These are phyloP conservation scores for Crambe crambe DNA, from an alignment of 37 sponge, comb jelly and placozoan species.

Conservation along the genomic window DNA sequence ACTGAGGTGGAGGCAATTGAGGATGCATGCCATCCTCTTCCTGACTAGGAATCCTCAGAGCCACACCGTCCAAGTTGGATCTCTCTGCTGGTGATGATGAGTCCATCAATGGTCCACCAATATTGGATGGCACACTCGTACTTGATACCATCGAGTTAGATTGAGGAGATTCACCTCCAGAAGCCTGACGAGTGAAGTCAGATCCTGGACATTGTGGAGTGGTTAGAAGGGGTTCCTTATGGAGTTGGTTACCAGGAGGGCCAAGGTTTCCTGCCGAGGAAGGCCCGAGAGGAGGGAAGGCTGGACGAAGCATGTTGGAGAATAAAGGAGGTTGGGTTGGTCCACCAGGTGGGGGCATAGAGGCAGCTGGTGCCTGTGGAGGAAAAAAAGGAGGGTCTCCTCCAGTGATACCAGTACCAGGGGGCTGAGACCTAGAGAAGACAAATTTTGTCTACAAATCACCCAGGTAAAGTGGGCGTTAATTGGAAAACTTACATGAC, in stretches of 20 bases:
- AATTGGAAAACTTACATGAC: neutral
- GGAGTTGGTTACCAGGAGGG: neutral
- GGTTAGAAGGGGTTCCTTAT: neutral
- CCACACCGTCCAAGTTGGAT: neutral
- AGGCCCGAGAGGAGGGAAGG: neutral
- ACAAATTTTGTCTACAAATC: neutral
- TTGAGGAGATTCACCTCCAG: neutral
- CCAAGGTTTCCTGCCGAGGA: slow-evolving; percentile 1
- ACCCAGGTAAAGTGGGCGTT: neutral
- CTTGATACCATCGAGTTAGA: too few species aligned
- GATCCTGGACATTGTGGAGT: neutral
- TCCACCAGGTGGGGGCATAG: neutral
- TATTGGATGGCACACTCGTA: too few species aligned
- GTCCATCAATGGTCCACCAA: too few species aligned
- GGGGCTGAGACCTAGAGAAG: slow-evolving; percentile 4
- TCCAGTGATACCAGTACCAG: slow-evolving; percentile 1
- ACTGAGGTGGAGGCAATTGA: neutral
- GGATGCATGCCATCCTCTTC: neutral
- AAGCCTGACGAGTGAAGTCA: neutral
- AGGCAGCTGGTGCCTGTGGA: neutral
- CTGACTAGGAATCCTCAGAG: neutral
- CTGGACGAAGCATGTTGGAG: neutral
- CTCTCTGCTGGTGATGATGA: neutral
- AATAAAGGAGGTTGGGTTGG: neutral
- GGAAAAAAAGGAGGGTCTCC: slow-evolving; percentile 3